Percentiles rank a stretch among this genome's conserved stretches.
Conservation (phyloP, 2,888 invertebrate species). For the Acrobasis repandana region DNA sequence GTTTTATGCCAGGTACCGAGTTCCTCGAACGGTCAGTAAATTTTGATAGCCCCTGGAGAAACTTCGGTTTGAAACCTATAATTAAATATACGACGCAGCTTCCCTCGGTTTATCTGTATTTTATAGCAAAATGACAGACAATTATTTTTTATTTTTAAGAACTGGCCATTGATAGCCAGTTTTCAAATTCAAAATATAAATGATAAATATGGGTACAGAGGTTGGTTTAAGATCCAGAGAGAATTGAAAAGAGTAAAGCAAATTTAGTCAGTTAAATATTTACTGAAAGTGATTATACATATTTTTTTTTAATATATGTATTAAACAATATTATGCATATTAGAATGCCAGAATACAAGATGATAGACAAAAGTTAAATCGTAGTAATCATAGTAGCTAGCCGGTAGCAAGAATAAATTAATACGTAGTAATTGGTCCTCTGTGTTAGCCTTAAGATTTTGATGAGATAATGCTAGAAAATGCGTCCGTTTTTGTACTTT, state of each 20-base stretch:
- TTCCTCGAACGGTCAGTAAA: slow-evolving; percentile 22
- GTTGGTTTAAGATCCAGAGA: no score
- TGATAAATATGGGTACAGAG: neutral
- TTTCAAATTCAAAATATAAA: neutral
- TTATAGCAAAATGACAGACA: slow-evolving; percentile 11
- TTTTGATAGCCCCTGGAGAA: slow-evolving; percentile 19
- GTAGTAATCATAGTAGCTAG: no score
- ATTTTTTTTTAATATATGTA: no score
- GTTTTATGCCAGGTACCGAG: slow-evolving; percentile 28
- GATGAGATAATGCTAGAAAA: neutral
- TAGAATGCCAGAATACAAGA: no score
- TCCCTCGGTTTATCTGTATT: slow-evolving; percentile 14
- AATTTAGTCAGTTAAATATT: no score
- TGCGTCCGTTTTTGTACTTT: slow-evolving; percentile 13
- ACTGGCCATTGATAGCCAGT: slow-evolving; percentile 7
- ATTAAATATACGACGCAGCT: slow-evolving; percentile 20
- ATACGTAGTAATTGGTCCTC: no score
- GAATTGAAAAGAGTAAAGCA: no score
- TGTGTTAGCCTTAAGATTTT: neutral
- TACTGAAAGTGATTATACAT: no score
- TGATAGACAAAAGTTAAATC: no score
- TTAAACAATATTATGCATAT: no score
- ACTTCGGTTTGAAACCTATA: slow-evolving; percentile 14
- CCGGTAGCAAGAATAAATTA: no score
- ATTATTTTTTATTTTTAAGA: slow-evolving; percentile 3